These are phyloP conservation scores for Carassius carassius DNA, from an alignment of 2,113 vertebrate species.

Conservation along the genomic window DNA sequence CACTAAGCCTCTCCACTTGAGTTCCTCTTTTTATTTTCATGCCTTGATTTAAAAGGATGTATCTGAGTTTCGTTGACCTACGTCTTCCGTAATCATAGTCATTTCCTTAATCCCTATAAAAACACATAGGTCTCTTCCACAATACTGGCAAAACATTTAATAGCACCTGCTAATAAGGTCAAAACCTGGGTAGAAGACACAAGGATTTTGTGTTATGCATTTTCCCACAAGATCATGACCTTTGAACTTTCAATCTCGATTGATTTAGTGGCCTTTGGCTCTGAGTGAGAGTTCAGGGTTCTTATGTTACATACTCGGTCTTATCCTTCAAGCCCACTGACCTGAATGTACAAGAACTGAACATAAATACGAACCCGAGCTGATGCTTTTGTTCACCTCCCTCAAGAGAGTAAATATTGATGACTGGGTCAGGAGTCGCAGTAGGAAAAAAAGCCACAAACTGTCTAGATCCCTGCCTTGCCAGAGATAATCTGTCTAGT, in stretches of 20 bases:
- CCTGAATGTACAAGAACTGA: conserved; percentile 11
- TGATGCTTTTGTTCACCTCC: conserved; percentile 61
- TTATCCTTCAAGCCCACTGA: conserved; percentile 1
- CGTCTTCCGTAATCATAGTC: conserved; percentile 3
- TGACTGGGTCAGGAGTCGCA: conserved; percentile 59
- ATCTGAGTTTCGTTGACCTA: neutral
- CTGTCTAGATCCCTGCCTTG: conserved; percentile 73
- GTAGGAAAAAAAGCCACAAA: conserved; percentile 58
- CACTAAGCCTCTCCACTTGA: conserved; percentile 4
- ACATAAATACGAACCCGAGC: neutral
- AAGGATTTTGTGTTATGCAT: neutral
- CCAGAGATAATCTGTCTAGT: conserved; percentile 76
- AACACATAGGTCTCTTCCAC: neutral
- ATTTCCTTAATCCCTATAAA: neutral
- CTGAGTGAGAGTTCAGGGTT: conserved; percentile 13
- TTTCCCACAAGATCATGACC: neutral
- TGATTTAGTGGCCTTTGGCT: conserved; percentile 29
- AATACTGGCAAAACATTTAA: neutral
- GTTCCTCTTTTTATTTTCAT: conserved; percentile 24
- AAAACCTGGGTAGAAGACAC: neutral
- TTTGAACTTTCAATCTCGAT: conserved; percentile 36
- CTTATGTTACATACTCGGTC: neutral
- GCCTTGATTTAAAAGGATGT: conserved; percentile 33
- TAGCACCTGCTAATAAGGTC: neutral
- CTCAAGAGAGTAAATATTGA: conserved; percentile 69